These are phyloP conservation scores for Lepidocyrtinus sp. DNA, from an alignment of 2,888 invertebrate genomes.

Conservation along the genomic window DNA sequence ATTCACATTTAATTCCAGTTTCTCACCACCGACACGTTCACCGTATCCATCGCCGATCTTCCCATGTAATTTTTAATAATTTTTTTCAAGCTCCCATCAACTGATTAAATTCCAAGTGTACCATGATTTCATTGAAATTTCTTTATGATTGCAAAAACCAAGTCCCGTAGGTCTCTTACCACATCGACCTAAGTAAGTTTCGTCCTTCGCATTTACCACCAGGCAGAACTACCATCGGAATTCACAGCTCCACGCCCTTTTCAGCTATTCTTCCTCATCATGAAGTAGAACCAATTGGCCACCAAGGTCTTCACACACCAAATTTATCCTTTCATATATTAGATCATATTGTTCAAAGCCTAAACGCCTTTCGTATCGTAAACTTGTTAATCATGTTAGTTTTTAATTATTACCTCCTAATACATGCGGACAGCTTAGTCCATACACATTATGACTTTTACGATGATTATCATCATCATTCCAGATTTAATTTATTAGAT, in stretches of 20 bases:
- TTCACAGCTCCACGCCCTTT: constrained; percentile 7
- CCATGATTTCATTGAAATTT: background rate
- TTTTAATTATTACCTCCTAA: constrained; percentile 40
- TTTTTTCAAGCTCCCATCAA: background rate
- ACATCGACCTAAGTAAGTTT: constrained; percentile 40
- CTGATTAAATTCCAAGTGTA: background rate
- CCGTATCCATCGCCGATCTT: constrained; percentile 29
- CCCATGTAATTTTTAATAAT: constrained; percentile 28
- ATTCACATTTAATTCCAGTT: constrained; percentile 22
- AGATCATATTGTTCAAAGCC: background rate
- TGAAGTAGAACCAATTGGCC: too few species aligned
- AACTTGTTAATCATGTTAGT: constrained; percentile 40
- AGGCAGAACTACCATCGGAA: background rate
- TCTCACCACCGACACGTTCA: constrained; percentile 43
- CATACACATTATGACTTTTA: constrained; percentile 22
- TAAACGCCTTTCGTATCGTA: constrained; percentile 45
- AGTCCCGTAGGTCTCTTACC: constrained; percentile 48
- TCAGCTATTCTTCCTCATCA: background rate
- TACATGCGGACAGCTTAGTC: constrained; percentile 17
- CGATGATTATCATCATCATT: constrained; percentile 22
- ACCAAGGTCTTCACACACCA: background rate
- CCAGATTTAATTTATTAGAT: constrained; percentile 28
- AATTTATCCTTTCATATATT: background rate
- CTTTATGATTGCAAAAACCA: background rate
- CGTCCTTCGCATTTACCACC: constrained; percentile 23